These are phyloP conservation scores for Australoheros facetus DNA, from an alignment of 2,797 vertebrate species.

Conservation along the genomic window DNA sequence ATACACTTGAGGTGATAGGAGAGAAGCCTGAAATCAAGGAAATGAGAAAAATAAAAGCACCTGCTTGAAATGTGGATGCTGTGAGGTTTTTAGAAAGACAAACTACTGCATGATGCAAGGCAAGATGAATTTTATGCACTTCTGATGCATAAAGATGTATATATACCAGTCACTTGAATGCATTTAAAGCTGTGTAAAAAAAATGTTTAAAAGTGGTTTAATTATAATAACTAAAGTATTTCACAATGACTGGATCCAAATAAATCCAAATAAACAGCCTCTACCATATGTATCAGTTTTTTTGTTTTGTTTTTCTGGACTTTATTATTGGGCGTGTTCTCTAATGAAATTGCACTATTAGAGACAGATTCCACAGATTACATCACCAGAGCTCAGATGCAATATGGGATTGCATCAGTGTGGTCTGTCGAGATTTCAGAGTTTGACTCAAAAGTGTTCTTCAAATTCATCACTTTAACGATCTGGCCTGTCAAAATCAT, in stretches of 20 bases:
- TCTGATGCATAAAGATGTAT: background rate
- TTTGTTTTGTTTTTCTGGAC: background rate
- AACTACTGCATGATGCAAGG: background rate
- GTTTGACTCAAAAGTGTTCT: conserved; percentile 38
- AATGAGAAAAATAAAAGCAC: background rate
- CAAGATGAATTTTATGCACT: background rate
- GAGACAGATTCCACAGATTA: conserved; percentile 56
- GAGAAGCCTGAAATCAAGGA: background rate
- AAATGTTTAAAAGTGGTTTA: background rate
- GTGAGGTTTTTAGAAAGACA: background rate
- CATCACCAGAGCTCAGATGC: conserved; percentile 54
- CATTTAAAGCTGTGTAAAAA: background rate
- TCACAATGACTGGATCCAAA: background rate
- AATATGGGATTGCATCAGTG: conserved; percentile 57
- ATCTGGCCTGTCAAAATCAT: conserved; percentile 8
- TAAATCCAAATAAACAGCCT: conserved; percentile 26
- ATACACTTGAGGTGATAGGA: too few relatives aligned
- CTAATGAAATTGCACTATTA: conserved; percentile 66
- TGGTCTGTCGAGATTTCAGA: conserved; percentile 34
- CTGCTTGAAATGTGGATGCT: background rate
- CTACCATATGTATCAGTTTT: conserved; percentile 29
- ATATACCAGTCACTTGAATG: background rate
- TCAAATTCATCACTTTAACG: conserved; percentile 18
- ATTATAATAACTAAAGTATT: conserved; percentile 1
- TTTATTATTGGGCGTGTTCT: conserved; percentile 62